These are phyloP conservation scores for Ctenodactylus gundi DNA, from an alignment of 2,113 vertebrate species.

Conservation along the genomic window DNA sequence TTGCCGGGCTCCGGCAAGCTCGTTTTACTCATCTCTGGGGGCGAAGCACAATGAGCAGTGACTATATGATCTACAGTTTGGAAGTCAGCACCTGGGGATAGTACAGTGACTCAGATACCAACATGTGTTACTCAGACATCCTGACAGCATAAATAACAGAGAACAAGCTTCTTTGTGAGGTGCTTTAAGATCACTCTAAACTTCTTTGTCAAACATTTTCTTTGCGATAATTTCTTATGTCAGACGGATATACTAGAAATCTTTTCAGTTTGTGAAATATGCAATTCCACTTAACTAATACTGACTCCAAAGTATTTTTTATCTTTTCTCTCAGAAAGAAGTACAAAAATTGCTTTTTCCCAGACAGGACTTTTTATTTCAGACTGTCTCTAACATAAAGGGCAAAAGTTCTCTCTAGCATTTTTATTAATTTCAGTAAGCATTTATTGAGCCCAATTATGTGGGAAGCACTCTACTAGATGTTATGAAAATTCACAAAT, in stretches of 20 bases:
- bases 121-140: conserved; percentile 40
- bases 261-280: not conserved
- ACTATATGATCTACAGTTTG: conserved; percentile 69
- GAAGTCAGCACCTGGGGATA: conserved; percentile 64
- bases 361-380: not conserved
- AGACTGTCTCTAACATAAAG: conserved; percentile 45
- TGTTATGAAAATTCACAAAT: conserved; percentile 11
- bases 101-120: conserved; percentile 72
- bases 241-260: conserved; percentile 48
- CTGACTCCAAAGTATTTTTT: conserved; percentile 52
- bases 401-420: conserved; percentile 51
- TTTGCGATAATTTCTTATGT: conserved; percentile 19
- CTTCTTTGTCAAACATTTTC: conserved; percentile 33
- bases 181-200: conserved; percentile 47
- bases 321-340: conserved; percentile 37
- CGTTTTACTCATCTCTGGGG: conserved; percentile 69
- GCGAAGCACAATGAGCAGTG: conserved; percentile 68
- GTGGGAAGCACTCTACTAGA: not conserved
- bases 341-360: conserved; percentile 41
- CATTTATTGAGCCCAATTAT: conserved; percentile 65
- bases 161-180: conserved; percentile 44
- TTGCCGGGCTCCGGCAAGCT: conserved; percentile 63
- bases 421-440: conserved; percentile 59
- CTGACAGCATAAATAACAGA: conserved; percentile 60
- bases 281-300: not conserved